Evolutionary conservation across 2,888 invertebrate species (phyloP).

Genomic region (Agrochola macilenta): DNA sequence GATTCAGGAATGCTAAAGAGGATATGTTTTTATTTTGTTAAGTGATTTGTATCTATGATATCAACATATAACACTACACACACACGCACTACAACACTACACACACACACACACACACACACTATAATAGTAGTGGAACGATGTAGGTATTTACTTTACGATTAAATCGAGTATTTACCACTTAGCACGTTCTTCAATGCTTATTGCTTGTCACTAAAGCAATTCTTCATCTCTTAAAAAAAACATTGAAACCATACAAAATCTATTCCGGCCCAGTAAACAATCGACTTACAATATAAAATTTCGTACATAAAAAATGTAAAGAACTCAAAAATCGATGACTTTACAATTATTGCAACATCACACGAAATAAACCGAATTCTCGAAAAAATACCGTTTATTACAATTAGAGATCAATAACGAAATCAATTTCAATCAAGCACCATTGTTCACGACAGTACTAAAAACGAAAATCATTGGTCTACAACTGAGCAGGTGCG

Average conservation of each 20-base stretch:
- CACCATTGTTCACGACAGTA: slow-evolving; percentile 61
- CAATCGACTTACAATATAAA: not conserved
- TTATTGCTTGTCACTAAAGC: not conserved
- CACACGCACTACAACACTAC: too few relatives aligned
- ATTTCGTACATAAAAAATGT: not conserved
- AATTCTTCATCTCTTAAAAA: not conserved
- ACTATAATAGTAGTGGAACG: too few relatives aligned
- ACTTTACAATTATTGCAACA: slow-evolving; percentile 34
- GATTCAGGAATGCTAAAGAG: not conserved
- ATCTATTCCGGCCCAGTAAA: not conserved
- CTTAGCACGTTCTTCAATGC: not conserved
- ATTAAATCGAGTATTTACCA: not conserved
- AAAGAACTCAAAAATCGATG: slow-evolving; percentile 7
- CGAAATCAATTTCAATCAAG: slow-evolving; percentile 47
- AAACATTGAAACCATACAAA: not conserved
- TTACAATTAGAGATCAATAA: slow-evolving; percentile 33
- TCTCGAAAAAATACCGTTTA: slow-evolving; percentile 53
- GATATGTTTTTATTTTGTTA: not conserved
- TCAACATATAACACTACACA: not conserved
- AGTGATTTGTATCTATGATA: not conserved
- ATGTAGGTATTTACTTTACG: not conserved
- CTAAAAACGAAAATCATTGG: slow-evolving; percentile 61
- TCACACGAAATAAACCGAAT: slow-evolving; percentile 42
- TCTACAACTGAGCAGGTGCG: slow-evolving; percentile 63
- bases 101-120: too few relatives aligned